Evolutionary conservation across 2,797 vertebrate species (phyloP).

Genomic region (Pogonophryne albipinna): DNA sequence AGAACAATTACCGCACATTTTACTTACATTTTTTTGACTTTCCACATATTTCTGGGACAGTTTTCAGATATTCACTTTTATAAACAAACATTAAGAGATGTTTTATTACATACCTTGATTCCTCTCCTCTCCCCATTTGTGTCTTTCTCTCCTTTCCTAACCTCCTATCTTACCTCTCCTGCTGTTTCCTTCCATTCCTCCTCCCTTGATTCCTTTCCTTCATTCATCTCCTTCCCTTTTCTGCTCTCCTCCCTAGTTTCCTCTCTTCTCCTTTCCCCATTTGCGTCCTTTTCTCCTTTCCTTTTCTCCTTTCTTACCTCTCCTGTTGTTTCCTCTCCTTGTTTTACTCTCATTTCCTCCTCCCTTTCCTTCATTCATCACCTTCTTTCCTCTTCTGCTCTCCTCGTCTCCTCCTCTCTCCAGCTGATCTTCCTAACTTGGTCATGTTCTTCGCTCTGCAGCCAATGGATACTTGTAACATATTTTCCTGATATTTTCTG

Average conservation of each 20-base stretch:
- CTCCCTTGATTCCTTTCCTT: not conserved
- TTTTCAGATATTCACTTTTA: too few relatives aligned
- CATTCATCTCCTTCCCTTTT: not conserved
- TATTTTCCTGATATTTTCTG: too few relatives aligned
- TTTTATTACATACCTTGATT: too few relatives aligned
- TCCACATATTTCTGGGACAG: too few relatives aligned
- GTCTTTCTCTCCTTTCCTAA: too few relatives aligned
- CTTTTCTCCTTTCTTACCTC: not conserved
- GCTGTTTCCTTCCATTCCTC: too few relatives aligned
- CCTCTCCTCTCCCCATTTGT: too few relatives aligned
- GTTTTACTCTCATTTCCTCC: not conserved
- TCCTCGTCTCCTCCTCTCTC: constrained; percentile 4
- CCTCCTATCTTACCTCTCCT: too few relatives aligned
- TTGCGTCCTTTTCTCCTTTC: not conserved
- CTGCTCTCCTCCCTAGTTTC: too few relatives aligned
- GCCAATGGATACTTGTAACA: constrained; percentile 32
- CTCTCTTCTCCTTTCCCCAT: not conserved
- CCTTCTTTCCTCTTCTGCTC: not conserved
- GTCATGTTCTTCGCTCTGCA: constrained; percentile 74
- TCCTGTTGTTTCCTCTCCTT: not conserved
- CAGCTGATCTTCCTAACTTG: constrained; percentile 78
- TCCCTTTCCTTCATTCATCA: not conserved
- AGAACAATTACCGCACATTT: too few relatives aligned
- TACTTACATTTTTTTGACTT: too few relatives aligned
- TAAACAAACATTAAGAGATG: too few relatives aligned